A percentile compares a stretch with the other conserved stretches of the same genome.
These are phyloP conservation scores for Anisognathus igniventris DNA, from an alignment of 2,797 vertebrate species.

Conservation along the genomic window DNA sequence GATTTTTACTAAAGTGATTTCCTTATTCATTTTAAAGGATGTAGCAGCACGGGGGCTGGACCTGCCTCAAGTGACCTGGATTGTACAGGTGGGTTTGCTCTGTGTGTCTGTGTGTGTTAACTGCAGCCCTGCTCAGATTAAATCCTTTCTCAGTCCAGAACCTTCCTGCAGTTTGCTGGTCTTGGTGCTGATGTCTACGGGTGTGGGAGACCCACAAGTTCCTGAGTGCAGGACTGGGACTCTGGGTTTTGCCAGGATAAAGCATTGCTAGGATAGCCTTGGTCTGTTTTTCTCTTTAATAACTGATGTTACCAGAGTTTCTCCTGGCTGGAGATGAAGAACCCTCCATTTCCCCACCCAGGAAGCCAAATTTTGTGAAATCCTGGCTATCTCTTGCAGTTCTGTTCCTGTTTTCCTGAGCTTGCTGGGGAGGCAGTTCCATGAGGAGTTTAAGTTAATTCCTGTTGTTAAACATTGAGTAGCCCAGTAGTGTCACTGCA, in stretches of 20 bases:
- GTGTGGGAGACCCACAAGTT: background rate
- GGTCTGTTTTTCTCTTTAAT: background rate
- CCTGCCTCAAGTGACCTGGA: conserved; percentile 91
- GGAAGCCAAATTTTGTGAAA: background rate
- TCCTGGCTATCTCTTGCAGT: background rate
- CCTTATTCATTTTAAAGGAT: conserved; percentile 78
- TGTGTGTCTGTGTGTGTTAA: background rate
- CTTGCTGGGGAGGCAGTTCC: background rate
- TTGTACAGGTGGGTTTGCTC: conserved; percentile 83
- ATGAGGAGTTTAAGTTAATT: background rate
- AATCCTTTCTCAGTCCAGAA: background rate
- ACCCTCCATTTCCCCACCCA: background rate
- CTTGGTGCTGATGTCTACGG: background rate
- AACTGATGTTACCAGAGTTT: background rate
- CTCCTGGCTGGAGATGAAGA: background rate
- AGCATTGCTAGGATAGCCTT: background rate
- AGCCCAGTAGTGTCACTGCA: background rate
- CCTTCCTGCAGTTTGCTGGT: background rate
- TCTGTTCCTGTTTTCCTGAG: background rate
- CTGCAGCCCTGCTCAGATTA: background rate
- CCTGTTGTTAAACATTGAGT: background rate
- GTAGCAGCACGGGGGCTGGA: conserved; percentile 93
- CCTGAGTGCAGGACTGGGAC: background rate
- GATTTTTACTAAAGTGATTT: background rate
- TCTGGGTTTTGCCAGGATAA: background rate